phyloP scores from a whole-genome alignment of 2,888 invertebrate species.

The Cheilosia pagana region DNA sequence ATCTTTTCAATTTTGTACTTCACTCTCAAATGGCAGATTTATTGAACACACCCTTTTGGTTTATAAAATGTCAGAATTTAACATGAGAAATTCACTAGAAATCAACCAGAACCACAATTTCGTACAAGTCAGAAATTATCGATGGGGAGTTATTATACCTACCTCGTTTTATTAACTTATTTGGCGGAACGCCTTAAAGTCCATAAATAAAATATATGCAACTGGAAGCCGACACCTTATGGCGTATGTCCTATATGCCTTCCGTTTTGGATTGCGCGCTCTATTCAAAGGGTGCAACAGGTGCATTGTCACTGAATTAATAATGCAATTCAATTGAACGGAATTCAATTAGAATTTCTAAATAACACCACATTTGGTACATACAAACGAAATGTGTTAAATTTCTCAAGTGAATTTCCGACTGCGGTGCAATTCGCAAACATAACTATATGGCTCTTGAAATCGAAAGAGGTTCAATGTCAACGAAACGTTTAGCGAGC shows the following conservation, averaged over 20 bases:
- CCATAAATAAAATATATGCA: no score
- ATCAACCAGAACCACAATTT: no score
- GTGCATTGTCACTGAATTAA: slow-evolving; percentile 53
- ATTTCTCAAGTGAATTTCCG: slow-evolving; percentile 41
- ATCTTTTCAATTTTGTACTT: no score
- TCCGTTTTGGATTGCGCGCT: neutral
- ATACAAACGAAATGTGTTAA: slow-evolving; percentile 44
- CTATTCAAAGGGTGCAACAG: slow-evolving; percentile 37
- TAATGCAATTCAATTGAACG: slow-evolving; percentile 47
- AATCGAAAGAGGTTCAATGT: slow-evolving; percentile 10
- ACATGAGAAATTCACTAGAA: no score
- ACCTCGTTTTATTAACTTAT: no score
- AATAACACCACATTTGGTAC: slow-evolving; percentile 12
- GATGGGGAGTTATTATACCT: no score
- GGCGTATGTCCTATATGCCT: slow-evolving; percentile 4
- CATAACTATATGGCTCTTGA: neutral
- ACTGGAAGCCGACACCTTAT: no score
- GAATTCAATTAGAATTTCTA: slow-evolving; percentile 3
- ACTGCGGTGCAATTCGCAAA: slow-evolving; percentile 1
- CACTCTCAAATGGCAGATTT: no score
- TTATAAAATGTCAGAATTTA: no score
- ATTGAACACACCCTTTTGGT: no score
- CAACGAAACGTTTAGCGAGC: neutral
- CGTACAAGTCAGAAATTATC: no score
- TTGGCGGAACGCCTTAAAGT: no score